A percentile compares a stretch with the other conserved stretches of the same genome.
These are phyloP conservation scores for Paedocypris sp. DNA, from an alignment of 2,113 vertebrate genomes.

Conservation along the genomic window DNA sequence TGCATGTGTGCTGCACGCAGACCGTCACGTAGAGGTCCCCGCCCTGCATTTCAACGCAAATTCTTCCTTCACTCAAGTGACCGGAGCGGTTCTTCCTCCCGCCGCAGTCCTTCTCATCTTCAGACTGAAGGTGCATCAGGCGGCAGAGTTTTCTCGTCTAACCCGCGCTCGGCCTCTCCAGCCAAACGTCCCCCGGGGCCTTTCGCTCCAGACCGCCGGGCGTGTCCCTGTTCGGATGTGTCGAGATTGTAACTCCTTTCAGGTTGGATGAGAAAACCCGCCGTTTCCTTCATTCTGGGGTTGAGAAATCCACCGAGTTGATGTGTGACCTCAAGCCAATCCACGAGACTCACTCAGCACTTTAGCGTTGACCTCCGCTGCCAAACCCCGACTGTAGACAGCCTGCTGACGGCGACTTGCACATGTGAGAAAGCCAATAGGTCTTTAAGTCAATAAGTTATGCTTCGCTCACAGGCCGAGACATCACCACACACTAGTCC, in stretches of 20 bases:
- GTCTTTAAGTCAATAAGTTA: no score
- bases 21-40: no score
- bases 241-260: constrained; percentile 30
- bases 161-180: constrained; percentile 54
- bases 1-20: no score
- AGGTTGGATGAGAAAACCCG: constrained; percentile 66
- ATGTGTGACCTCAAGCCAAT: no score
- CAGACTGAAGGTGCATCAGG: constrained; percentile 65
- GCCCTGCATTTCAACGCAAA: neutral
- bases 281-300: constrained; percentile 64
- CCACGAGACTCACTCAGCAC: no score
- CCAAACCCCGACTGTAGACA: no score
- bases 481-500: no score
- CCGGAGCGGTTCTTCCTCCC: constrained; percentile 40
- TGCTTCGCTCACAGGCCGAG: no score
- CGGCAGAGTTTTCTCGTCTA: constrained; percentile 62
- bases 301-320: constrained; percentile 57
- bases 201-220: constrained; percentile 48
- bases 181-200: constrained; percentile 43
- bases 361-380: no score
- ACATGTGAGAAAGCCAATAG: no score
- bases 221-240: no score
- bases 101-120: constrained; percentile 58
- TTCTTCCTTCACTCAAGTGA: constrained; percentile 20
- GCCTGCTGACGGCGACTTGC: no score